phyloP scores from a whole-genome alignment of 2,888 invertebrate genomes.

The Hedychridium roseum region DNA sequence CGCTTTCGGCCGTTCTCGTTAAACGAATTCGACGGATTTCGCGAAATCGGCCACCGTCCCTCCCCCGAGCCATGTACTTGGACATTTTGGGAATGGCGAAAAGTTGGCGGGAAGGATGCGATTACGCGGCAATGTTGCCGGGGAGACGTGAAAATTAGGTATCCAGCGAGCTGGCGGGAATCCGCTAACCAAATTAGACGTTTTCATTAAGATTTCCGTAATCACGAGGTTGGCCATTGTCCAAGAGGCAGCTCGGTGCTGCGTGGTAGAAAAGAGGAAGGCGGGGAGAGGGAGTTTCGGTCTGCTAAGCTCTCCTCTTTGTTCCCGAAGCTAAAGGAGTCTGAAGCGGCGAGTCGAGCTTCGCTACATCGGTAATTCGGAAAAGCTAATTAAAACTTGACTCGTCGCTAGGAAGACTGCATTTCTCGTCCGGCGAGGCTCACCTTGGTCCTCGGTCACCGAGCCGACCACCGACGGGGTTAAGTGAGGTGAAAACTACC shows the following conservation, averaged over 20 bases:
- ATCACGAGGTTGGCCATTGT: conserved; percentile 51
- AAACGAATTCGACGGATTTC: conserved; percentile 44
- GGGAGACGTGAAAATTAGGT: background rate
- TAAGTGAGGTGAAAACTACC: conserved; percentile 49
- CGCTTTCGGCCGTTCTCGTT: conserved; percentile 43
- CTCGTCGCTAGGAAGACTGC: conserved; percentile 44
- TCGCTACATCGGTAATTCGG: conserved; percentile 59
- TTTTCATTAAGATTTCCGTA: conserved; percentile 47
- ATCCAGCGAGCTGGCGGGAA: background rate
- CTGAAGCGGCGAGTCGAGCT: conserved; percentile 45
- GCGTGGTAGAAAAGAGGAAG: conserved; percentile 15
- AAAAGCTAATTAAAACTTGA: conserved; percentile 62
- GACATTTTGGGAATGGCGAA: too few relatives aligned
- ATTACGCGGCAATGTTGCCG: background rate
- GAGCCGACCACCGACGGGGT: conserved; percentile 40
- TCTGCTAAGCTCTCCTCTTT: conserved; percentile 38
- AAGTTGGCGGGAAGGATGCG: too few relatives aligned
- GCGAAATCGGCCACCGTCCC: conserved; percentile 44
- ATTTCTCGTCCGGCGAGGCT: conserved; percentile 23
- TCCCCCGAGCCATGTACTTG: too few relatives aligned
- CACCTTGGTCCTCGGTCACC: conserved; percentile 34
- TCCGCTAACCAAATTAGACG: conserved; percentile 23
- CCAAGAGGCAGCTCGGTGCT: conserved; percentile 32
- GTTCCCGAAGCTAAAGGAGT: conserved; percentile 49
- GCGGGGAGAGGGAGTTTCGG: conserved; percentile 16